phyloP scores from a whole-genome alignment of 30 jellyfish, hydroid and myxozoan species.

The Pseudorhiza aurosa region DNA sequence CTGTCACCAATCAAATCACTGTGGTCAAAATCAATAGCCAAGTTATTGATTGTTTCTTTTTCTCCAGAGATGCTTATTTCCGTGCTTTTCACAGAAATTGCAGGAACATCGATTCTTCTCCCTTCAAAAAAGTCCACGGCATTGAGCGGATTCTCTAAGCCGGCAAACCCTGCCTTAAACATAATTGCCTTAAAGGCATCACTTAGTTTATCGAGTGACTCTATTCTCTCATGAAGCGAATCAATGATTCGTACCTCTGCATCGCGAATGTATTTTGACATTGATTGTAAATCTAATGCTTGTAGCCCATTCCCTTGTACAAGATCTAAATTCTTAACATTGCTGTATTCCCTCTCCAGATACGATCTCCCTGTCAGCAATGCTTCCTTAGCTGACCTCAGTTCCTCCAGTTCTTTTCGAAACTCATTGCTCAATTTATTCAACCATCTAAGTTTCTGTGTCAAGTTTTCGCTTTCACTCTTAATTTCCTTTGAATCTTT shows the following conservation, averaged over 20 bases:
- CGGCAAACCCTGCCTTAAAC: constrained; percentile 49
- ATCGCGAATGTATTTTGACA: constrained; percentile 20
- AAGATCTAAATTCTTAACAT: neutral
- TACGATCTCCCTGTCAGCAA: constrained; percentile 30
- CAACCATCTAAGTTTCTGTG: constrained; percentile 63
- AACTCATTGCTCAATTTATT: constrained; percentile 47
- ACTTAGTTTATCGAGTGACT: constrained; percentile 51
- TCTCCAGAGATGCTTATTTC: neutral
- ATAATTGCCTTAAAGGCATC: constrained; percentile 45
- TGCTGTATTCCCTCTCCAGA: constrained; percentile 41
- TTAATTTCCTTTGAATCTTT: constrained; percentile 27
- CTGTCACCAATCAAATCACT: too few species aligned
- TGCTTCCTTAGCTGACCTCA: constrained; percentile 33
- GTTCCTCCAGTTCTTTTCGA: constrained; percentile 47
- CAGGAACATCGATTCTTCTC: too few species aligned
- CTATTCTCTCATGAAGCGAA: constrained; percentile 47
- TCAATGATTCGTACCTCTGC: constrained; percentile 61
- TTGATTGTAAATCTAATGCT: constrained; percentile 1
- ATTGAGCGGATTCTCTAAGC: neutral
- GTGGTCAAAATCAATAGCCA: too few species aligned
- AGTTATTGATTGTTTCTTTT: too few species aligned
- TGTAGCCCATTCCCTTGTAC: neutral
- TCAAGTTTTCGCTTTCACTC: constrained; percentile 14
- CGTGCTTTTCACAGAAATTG: neutral
- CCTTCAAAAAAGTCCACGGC: too few species aligned